Conservation (phyloP, 2,888 invertebrate species). For the Drosophila subquinaria region DNA sequence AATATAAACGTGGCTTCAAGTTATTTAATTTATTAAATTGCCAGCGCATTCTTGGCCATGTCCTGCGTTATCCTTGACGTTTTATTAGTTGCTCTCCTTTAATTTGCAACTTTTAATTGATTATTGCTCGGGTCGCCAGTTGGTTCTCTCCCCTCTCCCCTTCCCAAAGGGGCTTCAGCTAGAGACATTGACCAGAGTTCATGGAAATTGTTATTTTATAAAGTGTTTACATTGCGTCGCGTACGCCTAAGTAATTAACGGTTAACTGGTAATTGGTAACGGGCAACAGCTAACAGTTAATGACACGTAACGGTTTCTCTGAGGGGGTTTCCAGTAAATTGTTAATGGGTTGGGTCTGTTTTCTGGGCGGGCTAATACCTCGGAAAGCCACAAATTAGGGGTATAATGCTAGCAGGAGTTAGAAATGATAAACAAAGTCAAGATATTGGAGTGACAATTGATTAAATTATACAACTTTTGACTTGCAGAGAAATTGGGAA, state of each 20-base stretch:
- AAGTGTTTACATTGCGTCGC: constrained; percentile 72
- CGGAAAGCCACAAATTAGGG: constrained; percentile 12
- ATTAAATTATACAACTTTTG: background rate
- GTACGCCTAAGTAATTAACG: constrained; percentile 75
- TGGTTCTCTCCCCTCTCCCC: background rate
- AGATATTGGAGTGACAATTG: background rate
- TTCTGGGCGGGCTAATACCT: constrained; percentile 12
- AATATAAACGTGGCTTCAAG: constrained; percentile 68
- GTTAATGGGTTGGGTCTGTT: constrained; percentile 31
- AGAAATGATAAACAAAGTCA: background rate
- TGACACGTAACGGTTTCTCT: constrained; percentile 62
- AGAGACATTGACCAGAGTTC: constrained; percentile 21
- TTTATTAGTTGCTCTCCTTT: constrained; percentile 67
- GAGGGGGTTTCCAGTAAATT: constrained; percentile 23
- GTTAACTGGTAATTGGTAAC: constrained; percentile 59
- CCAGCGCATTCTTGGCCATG: constrained; percentile 47
- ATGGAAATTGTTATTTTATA: constrained; percentile 72
- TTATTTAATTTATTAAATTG: constrained; percentile 83
- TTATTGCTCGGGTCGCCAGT: constrained; percentile 56
- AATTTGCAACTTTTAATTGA: constrained; percentile 80
- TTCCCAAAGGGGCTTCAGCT: background rate
- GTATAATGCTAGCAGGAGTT: background rate
- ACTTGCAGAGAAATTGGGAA: background rate
- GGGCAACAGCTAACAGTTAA: constrained; percentile 62
- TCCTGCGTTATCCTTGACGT: constrained; percentile 38